A percentile compares a stretch with the other conserved stretches of the same genome.
Evolutionary conservation across 2,888 invertebrate species (phyloP).

Genomic region (Deilephila porcellus): DNA sequence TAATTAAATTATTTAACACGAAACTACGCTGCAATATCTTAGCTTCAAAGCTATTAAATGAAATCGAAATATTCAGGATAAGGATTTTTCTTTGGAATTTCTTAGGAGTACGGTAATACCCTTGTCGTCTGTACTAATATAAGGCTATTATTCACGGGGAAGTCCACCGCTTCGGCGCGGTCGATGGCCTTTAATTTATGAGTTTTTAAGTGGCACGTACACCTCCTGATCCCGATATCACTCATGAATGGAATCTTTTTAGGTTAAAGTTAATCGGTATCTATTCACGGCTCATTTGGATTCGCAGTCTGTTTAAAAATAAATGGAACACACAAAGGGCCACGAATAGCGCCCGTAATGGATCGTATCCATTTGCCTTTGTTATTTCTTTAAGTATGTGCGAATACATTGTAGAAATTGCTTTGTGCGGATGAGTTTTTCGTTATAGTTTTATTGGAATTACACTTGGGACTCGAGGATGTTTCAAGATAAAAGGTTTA

Average conservation of each 20-base stretch:
- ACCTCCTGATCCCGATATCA: slow-evolving; percentile 57
- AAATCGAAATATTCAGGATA: slow-evolving; percentile 28
- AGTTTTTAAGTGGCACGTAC: slow-evolving; percentile 71
- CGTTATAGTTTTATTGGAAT: not conserved
- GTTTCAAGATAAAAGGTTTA: too few species aligned
- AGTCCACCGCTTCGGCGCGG: slow-evolving; percentile 58
- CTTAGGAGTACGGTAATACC: slow-evolving; percentile 43
- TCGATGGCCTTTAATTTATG: slow-evolving; percentile 68
- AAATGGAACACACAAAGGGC: not conserved
- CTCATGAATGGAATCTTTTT: slow-evolving; percentile 47
- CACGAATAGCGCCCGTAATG: not conserved
- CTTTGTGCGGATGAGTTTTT: not conserved
- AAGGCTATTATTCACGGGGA: slow-evolving; percentile 64
- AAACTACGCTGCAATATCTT: not conserved
- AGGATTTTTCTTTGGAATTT: slow-evolving; percentile 47
- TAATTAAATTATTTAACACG: slow-evolving; percentile 28
- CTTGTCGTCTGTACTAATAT: slow-evolving; percentile 32
- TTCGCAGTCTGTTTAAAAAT: slow-evolving; percentile 6
- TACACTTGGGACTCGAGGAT: too few species aligned
- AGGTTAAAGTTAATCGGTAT: not conserved
- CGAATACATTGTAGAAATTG: not conserved
- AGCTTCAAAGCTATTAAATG: not conserved
- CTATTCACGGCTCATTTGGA: slow-evolving; percentile 1
- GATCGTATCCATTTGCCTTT: not conserved
- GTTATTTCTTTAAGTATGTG: not conserved